phyloP scores from a whole-genome alignment of 1,140 invertebrate species.

The Hyles vespertilio region DNA sequence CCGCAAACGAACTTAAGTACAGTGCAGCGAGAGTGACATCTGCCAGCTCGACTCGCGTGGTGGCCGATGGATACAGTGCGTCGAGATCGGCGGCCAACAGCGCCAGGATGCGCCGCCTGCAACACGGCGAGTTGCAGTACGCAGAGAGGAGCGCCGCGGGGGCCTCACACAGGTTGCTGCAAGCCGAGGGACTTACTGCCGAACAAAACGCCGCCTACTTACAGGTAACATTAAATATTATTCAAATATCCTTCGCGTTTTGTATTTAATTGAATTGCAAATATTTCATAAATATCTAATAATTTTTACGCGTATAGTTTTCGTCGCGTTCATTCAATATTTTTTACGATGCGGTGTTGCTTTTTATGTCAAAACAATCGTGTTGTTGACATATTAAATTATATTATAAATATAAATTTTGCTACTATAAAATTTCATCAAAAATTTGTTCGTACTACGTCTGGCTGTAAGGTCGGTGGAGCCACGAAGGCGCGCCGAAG shows the following conservation, averaged over 20 bases:
- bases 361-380: no score
- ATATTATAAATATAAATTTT: neutral
- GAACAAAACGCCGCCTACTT: conserved; percentile 66
- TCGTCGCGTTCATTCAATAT: neutral
- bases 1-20: conserved; percentile 76
- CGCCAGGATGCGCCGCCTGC: conserved; percentile 85
- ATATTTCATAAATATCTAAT: no score
- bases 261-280: no score
- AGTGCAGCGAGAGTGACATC: conserved; percentile 88
- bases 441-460: conserved; percentile 7
- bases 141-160: conserved; percentile 70
- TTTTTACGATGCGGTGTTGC: no score
- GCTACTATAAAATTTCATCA: neutral
- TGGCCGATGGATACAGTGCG: conserved; percentile 88
- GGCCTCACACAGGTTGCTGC: conserved; percentile 57
- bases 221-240: conserved; percentile 43
- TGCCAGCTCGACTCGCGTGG: conserved; percentile 86
- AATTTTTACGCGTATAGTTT: neutral
- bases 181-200: conserved; percentile 65
- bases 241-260: no score
- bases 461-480: conserved; percentile 20
- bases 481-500: conserved; percentile 70
- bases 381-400: no score
- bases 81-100: conserved; percentile 86
- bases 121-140: conserved; percentile 88